Base-by-base conservation (phyloP, 2,888 invertebrate species). In the Esperia sulphurella region DNA sequence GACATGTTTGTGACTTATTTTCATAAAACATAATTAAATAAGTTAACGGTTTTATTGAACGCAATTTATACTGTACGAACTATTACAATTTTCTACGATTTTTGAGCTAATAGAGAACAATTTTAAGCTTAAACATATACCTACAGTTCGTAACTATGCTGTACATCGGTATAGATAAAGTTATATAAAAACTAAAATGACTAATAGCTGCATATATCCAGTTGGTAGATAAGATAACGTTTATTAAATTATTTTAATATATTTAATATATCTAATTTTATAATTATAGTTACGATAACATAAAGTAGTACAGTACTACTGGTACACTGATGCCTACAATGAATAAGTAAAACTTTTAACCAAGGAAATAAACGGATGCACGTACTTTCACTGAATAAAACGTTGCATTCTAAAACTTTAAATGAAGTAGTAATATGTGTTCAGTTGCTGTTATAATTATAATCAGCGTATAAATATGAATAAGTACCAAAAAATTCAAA, bases 11-110 rank as follows among this genome's bases (percentile, higher is more conserved):
- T 21, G 4, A 33, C 33, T 10, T 10, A 6, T 33, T n/a, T n/a
- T 8, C 9, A 33, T 33, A 33, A 39, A 39, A 39, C 39, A 39
- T 39, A 13, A 39, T 13, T 13, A 7, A 39, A 76, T 79, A 77
- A 77, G 68, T 70, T 85, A 88, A 84, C 84, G 73, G 80, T 88
- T 84, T 88, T 86, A 88, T 83, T 88, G 80, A 86, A 85, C 85
- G 82, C 75, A 84, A 85, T 85, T 81, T 73, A 80, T 83, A 77
- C 53, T 68, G 55, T 65, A 67, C 63, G 59, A 61, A 75, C 79
- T 79, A 82, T 79, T 83, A 86, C 81, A 84, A 73, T 75, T 74
- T 68, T 64, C 79, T 84, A 85, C 80, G 54, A 45, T 45, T 51
- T 71, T 68, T 61, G 75, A 63, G 66, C 76, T 82, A 79, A 61